A percentile compares a stretch with the other conserved stretches of the same genome.
Conservation (phyloP, 2,888 invertebrate genomes). For the Drosophila peninsularis region DNA sequence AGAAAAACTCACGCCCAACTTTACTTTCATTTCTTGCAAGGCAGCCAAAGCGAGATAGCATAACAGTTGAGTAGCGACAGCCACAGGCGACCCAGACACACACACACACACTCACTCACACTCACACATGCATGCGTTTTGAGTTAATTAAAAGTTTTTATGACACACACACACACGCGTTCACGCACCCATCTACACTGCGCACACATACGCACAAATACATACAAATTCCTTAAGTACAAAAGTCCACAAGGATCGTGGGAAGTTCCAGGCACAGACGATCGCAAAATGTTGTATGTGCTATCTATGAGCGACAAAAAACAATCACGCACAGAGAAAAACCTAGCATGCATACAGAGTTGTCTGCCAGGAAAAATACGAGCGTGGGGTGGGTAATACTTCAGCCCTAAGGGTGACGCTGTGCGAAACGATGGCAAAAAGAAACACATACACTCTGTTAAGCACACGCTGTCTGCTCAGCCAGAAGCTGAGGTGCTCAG, state of each 20-base stretch:
- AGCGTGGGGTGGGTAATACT: conserved; percentile 18
- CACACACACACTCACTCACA: conserved; percentile 14
- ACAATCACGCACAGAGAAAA: conserved; percentile 35
- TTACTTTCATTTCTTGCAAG: conserved; percentile 52
- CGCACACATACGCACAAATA: conserved; percentile 19
- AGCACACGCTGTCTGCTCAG: conserved; percentile 47
- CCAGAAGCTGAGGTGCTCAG: conserved; percentile 11
- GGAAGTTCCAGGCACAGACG: conserved; percentile 75
- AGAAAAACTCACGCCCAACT: conserved; percentile 62
- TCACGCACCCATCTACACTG: conserved; percentile 25
- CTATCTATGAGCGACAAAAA: conserved; percentile 44
- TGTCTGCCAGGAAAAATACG: conserved; percentile 34
- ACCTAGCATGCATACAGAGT: conserved; percentile 34
- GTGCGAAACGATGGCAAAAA: conserved; percentile 39
- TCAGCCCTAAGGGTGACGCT: conserved; percentile 44
- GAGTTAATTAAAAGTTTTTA: conserved; percentile 5
- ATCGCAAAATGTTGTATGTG: conserved; percentile 43
- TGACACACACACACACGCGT: neutral
- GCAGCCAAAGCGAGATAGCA: conserved; percentile 39
- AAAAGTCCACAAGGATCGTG: conserved; percentile 81
- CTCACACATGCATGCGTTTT: neutral
- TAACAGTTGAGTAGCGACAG: conserved; percentile 14
- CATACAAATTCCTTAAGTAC: conserved; percentile 64
- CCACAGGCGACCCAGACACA: conserved; percentile 19
- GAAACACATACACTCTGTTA: conserved; percentile 20